These are phyloP conservation scores for Rousettus leschenaultii DNA, from an alignment of 2,113 vertebrate species.

Conservation along the genomic window DNA sequence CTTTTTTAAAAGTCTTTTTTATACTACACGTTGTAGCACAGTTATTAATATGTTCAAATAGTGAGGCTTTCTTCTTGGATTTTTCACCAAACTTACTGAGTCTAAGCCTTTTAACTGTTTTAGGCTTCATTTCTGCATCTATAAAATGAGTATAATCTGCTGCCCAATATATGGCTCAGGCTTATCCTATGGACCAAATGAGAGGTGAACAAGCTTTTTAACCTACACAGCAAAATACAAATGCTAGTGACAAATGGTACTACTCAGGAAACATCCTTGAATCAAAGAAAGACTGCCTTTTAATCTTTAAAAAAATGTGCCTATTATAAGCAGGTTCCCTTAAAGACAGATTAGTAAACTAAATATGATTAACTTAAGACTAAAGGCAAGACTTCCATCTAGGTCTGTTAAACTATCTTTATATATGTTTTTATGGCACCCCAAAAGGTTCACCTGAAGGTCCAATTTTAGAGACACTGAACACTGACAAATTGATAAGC, in stretches of 20 bases:
- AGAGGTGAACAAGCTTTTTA: background rate
- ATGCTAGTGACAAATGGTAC: background rate
- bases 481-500: conserved; percentile 18
- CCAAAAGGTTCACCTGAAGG: background rate
- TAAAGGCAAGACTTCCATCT: background rate
- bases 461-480: background rate
- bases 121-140: background rate
- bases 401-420: background rate
- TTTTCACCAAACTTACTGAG: background rate
- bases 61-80: background rate
- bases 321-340: background rate
- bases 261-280: background rate
- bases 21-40: background rate
- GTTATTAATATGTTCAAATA: background rate
- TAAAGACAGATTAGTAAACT: background rate
- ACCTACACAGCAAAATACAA: background rate
- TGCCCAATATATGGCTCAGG: background rate
- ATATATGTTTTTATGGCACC: background rate
- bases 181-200: background rate
- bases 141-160: background rate
- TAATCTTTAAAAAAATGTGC: background rate
- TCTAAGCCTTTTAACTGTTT: background rate
- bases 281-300: background rate
- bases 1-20: background rate
- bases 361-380: conserved; percentile 6